Percentiles rank a stretch among this genome's conserved stretches.
Evolutionary conservation across 2,797 vertebrate genomes (phyloP).

Genomic region (Phrynocephalus forsythii): DNA sequence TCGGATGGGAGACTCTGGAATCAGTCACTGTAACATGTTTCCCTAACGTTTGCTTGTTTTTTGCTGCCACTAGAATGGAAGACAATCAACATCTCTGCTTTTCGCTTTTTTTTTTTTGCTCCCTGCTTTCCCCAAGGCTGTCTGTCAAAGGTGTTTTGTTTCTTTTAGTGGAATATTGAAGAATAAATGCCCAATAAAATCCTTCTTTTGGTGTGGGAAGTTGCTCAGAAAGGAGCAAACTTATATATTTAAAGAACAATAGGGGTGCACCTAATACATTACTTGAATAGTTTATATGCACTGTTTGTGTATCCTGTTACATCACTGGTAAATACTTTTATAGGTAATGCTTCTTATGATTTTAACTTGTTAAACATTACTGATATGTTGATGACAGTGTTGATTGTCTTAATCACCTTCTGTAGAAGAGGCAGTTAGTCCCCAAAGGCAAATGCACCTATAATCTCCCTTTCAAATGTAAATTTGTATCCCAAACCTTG

Average conservation of each 20-base stretch:
- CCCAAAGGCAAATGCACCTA: too few relatives aligned
- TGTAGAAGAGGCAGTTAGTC: too few relatives aligned
- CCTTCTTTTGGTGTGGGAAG: background rate
- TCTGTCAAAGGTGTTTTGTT: background rate
- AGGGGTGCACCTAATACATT: background rate
- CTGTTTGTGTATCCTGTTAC: too few relatives aligned
- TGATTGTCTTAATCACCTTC: too few relatives aligned
- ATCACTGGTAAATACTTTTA: too few relatives aligned
- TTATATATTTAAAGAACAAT: background rate
- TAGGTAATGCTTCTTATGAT: too few relatives aligned
- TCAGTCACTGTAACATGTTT: background rate
- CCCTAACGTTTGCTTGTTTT: background rate
- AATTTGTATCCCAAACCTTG: too few relatives aligned
- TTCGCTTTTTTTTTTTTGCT: background rate
- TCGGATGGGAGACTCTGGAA: background rate
- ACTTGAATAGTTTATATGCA: background rate
- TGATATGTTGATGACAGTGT: too few relatives aligned
- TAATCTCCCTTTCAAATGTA: too few relatives aligned
- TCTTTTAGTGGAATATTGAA: background rate
- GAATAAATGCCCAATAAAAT: background rate
- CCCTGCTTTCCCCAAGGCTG: background rate
- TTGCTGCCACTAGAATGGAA: background rate
- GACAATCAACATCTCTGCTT: background rate
- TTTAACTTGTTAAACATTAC: too few relatives aligned
- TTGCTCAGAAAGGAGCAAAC: background rate